phyloP scores from a whole-genome alignment of 2,113 vertebrate species.

The Bos taurus region ARS-UCD2.0 NC_037338.1:11989001-11989500 shows the following conservation, averaged over 20 bases:
- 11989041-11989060: too few relatives aligned
- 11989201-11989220: not conserved
- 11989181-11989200: too few relatives aligned
- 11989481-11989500: not conserved
- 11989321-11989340: not conserved
- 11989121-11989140: too few relatives aligned
- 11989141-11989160: too few relatives aligned
- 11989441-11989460: not conserved
- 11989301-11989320: conserved; percentile 3
- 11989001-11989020: too few relatives aligned
- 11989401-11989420: not conserved
- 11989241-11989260: not conserved
- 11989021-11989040: too few relatives aligned
- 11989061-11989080: too few relatives aligned
- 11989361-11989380: not conserved
- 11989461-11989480: not conserved
- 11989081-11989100: too few relatives aligned
- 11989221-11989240: not conserved
- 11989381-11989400: not conserved
- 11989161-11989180: too few relatives aligned
- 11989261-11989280: not conserved
- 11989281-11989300: not conserved
- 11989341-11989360: not conserved
- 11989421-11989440: not conserved
- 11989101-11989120: too few relatives aligned